Base-by-base conservation (phyloP, 1,140 invertebrate genomes). In the Lepidurus arcticus region DNA sequence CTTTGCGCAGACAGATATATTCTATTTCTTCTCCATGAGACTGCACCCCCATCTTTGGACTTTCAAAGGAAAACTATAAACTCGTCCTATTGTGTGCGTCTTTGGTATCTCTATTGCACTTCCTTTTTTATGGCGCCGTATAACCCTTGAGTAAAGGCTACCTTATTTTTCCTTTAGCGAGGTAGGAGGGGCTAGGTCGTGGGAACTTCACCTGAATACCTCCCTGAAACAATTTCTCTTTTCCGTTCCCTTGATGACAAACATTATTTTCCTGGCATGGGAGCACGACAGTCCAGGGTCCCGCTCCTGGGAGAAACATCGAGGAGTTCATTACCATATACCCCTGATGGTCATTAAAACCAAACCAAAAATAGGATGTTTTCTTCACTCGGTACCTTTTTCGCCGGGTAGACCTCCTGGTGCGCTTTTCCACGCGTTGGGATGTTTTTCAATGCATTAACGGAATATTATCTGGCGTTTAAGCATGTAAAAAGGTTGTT, bases 111-210 rank as follows among this genome's bases (percentile, higher is more conserved):
- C 21, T 21, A 10, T 47, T 16, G 45, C 45, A 10, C 21, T 65
- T 65, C 53, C 34, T 34, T 34, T 65, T 65, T 65, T 65, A 65
- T 65, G 53, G 4, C 13, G 16, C 3, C 6, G 21, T 65, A 65
- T 65, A 65, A 65, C 53, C 53, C 53, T 21, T 13, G 13, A 65
- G 53, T 21, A 65, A 65, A 65, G 53, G 53, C 53, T 65, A n/a
- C 53, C 53, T 65, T n/a, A n/a, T n/a, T 65, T 65, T 65, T 65
- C 21, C 53, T 65, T 65, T 5, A 65, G 16, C 53, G 21, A 65
- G 53, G 53, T n/a, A 65, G 53, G 53, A 65, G 53, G 53, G 53
- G 53, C 53, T 65, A 65, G 53, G 53, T 65, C 53, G 53, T 65
- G 53, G 53, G 53, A 65, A 65, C 16, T 21, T 65, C 21, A 65